Evolutionary conservation across 64 coral and sea anemone species (phyloP).

Genomic region (Pachyseris speciosa): DNA sequence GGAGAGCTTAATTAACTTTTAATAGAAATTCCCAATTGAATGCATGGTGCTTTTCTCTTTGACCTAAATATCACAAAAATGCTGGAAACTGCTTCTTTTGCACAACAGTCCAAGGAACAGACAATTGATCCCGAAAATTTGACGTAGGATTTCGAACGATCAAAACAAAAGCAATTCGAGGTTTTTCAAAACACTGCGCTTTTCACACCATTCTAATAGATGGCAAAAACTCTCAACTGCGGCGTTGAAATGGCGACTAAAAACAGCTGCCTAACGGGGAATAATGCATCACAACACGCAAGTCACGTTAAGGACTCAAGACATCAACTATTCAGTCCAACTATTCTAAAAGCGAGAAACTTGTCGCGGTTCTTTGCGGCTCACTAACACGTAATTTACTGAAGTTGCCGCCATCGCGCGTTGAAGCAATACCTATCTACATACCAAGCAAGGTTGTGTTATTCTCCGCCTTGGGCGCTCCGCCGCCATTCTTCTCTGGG

Average conservation of each 20-base stretch:
- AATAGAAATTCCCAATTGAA: background rate
- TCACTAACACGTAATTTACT: background rate
- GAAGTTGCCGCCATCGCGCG: background rate
- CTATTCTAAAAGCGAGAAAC: background rate
- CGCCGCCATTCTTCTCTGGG: constrained; percentile 14
- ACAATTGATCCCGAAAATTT: background rate
- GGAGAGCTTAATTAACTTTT: constrained; percentile 23
- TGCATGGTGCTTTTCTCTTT: constrained; percentile 6
- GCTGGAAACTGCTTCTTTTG: background rate
- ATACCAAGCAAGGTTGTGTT: constrained; percentile 50
- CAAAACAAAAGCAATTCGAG: background rate
- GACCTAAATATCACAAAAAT: constrained; percentile 4
- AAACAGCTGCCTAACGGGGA: background rate
- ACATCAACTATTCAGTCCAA: too few relatives aligned
- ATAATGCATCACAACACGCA: background rate
- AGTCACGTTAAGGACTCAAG: background rate
- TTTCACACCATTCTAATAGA: background rate
- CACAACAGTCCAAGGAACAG: background rate
- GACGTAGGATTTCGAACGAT: background rate
- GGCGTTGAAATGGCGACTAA: background rate
- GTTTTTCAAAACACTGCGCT: background rate
- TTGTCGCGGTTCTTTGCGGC: background rate
- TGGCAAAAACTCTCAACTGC: background rate
- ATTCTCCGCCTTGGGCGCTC: constrained; percentile 46
- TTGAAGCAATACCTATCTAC: background rate